phyloP scores from a whole-genome alignment of 1,140 invertebrate species.

The Kradibia gibbosae region DNA sequence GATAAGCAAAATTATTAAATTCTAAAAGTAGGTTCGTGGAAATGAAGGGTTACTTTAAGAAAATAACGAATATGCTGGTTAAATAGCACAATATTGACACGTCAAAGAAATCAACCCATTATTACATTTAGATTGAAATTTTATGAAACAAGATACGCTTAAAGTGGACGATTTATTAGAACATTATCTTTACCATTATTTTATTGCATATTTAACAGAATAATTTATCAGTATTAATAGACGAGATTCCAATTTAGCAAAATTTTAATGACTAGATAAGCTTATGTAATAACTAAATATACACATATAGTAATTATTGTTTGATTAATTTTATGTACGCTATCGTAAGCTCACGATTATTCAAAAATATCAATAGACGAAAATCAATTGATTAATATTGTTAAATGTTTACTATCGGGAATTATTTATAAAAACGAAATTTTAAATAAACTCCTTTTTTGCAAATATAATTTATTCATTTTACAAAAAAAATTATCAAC shows the following conservation, averaged over 20 bases:
- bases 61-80: background rate
- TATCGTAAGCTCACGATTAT: background rate
- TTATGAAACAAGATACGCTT: background rate
- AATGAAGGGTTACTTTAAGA: background rate
- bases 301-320: too few species aligned
- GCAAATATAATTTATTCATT: too few species aligned
- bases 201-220: too few species aligned
- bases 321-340: too few species aligned
- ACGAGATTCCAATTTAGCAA: background rate
- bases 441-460: too few species aligned
- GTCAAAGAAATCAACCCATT: background rate
- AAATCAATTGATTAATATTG: too few species aligned
- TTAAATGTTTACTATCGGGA: too few species aligned
- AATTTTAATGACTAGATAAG: background rate
- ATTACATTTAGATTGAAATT: background rate
- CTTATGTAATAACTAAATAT: background rate
- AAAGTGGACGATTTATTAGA: background rate
- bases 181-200: background rate
- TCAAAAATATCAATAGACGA: too few species aligned
- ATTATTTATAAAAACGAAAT: too few species aligned
- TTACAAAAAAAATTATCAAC: too few species aligned
- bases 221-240: background rate
- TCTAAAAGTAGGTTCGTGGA: background rate
- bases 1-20: conserved; percentile 14
- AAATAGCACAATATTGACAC: background rate